These are phyloP conservation scores for Ptychodera flava DNA, from an alignment of 35 echinoderm and acorn worm species.

Conservation along the genomic window DNA sequence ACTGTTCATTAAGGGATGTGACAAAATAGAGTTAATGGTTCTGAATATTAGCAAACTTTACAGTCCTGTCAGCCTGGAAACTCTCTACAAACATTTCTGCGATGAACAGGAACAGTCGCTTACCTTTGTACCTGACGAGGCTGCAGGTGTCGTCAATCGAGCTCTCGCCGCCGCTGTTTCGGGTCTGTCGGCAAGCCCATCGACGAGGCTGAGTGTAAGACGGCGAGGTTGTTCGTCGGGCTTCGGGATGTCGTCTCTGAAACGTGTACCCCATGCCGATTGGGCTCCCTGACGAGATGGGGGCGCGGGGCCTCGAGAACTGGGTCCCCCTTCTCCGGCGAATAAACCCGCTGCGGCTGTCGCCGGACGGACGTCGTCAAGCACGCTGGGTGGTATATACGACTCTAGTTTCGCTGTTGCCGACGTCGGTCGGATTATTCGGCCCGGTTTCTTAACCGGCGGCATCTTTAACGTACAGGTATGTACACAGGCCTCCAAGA, in stretches of 20 bases:
- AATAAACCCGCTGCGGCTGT: conserved; percentile 64
- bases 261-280: not conserved
- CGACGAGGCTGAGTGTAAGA: conserved; percentile 74
- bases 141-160: not conserved
- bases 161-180: conserved; percentile 22
- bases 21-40: too few relatives aligned
- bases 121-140: conserved; percentile 30
- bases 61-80: too few relatives aligned
- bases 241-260: not conserved
- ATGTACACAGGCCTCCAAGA: not conserved
- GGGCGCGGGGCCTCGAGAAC: too few relatives aligned
- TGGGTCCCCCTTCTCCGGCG: conserved; percentile 20
- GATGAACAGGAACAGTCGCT: too few relatives aligned
- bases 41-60: too few relatives aligned
- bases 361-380: conserved; percentile 69
- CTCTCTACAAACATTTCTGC: too few relatives aligned
- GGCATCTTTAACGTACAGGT: conserved; percentile 28
- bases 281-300: not conserved
- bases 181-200: conserved; percentile 65
- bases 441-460: conserved; percentile 50
- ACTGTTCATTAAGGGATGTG: too few relatives aligned
- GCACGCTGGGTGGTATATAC: conserved; percentile 5
- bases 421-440: conserved; percentile 64
- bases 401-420: conserved; percentile 79
- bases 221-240: conserved; percentile 44